These are phyloP conservation scores for Proales similis DNA, from an alignment of 1,140 invertebrate species.

Conservation along the genomic window DNA sequence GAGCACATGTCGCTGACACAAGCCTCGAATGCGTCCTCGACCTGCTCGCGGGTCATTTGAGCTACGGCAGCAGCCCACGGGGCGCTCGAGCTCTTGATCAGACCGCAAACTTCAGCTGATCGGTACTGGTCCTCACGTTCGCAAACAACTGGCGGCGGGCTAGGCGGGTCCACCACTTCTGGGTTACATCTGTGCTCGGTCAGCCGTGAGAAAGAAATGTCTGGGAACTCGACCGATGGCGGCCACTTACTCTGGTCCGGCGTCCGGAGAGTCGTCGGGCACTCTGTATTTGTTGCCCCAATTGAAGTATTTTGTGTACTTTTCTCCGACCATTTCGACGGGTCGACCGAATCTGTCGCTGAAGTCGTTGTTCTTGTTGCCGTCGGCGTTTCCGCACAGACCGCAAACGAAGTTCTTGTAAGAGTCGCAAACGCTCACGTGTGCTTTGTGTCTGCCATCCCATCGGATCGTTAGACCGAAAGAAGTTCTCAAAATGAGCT, in stretches of 20 bases:
- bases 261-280: conserved; percentile 9
- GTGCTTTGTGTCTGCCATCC: conserved; percentile 31
- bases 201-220: too few relatives aligned
- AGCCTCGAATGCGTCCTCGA: neutral
- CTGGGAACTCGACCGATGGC: too few relatives aligned
- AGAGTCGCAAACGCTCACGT: conserved; percentile 5
- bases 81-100: conserved; percentile 12
- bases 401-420: conserved; percentile 24
- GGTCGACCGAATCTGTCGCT: conserved; percentile 2
- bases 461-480: conserved; percentile 30
- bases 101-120: conserved; percentile 12
- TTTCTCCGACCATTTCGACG: conserved; percentile 4
- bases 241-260: too few relatives aligned
- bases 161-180: neutral
- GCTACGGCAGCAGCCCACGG: neutral
- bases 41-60: neutral
- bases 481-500: conserved; percentile 4
- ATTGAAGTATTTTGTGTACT: conserved; percentile 5
- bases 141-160: conserved; percentile 7
- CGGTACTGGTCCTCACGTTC: neutral
- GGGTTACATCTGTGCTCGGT: conserved; percentile 36
- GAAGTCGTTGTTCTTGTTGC: conserved; percentile 15
- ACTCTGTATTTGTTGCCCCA: conserved; percentile 34
- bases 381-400: conserved; percentile 35
- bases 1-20: conserved; percentile 26